Conservation (phyloP, 1,140 invertebrate species). For the Cotesia glomerata region DNA sequence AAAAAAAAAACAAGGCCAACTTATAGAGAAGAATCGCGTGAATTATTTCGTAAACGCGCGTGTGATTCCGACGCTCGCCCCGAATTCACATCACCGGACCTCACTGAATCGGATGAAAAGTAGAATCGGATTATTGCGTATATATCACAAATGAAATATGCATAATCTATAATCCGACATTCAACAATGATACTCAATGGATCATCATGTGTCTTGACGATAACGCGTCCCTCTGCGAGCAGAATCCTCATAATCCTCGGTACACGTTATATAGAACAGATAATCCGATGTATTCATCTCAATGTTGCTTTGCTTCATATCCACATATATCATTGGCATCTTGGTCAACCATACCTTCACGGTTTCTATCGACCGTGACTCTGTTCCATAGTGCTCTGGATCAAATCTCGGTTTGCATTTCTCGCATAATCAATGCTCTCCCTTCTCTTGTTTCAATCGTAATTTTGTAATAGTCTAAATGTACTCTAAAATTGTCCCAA, state of each 20-base stretch:
- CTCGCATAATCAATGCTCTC: no score
- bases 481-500: no score
- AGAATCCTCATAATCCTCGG: background rate
- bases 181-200: constrained; percentile 13
- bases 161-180: constrained; percentile 18
- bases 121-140: no score
- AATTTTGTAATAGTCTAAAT: no score
- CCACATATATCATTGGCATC: constrained; percentile 20
- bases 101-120: no score
- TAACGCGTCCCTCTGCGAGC: constrained; percentile 15
- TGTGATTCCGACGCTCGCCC: no score
- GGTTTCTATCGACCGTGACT: constrained; percentile 8
- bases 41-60: no score
- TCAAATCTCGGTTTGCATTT: background rate
- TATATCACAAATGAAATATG: background rate
- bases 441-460: background rate
- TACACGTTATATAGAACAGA: background rate
- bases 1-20: no score
- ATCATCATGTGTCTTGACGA: constrained; percentile 21
- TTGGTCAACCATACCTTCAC: background rate
- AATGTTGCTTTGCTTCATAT: constrained; percentile 12
- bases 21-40: no score
- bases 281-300: constrained; percentile 16
- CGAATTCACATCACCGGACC: no score
- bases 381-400: background rate